Evolutionary conservation across 2,797 vertebrate species (phyloP).

Genomic region (Falco berigora): DNA sequence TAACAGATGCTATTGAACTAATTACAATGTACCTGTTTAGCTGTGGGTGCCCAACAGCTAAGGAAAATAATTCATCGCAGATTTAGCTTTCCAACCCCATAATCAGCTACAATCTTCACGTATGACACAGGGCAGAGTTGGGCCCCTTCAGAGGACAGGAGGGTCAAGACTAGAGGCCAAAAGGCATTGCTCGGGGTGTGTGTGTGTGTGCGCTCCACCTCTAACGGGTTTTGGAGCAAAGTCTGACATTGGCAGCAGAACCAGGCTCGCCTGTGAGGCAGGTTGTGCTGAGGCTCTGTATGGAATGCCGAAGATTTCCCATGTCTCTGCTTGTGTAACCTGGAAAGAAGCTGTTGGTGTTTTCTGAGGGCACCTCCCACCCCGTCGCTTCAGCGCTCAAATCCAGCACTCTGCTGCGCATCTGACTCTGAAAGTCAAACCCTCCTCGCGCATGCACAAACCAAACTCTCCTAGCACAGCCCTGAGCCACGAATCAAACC

Average conservation of each 20-base stretch:
- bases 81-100: not conserved
- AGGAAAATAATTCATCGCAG: not conserved
- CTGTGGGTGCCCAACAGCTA: not conserved
- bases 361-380: not conserved
- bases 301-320: not conserved
- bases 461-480: not conserved
- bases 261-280: not conserved
- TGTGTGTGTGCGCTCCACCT: not conserved
- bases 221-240: not conserved
- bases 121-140: not conserved
- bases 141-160: not conserved
- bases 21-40: not conserved
- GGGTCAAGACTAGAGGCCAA: not conserved
- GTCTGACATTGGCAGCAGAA: not conserved
- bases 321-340: not conserved
- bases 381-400: not conserved
- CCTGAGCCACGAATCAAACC: not conserved
- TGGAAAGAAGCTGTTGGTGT: not conserved
- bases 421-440: not conserved
- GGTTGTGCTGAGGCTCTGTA: not conserved
- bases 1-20: not conserved
- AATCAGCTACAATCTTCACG: not conserved
- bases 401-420: not conserved
- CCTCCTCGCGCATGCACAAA: not conserved
- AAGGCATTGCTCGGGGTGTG: not conserved